Percentiles rank a stretch among this genome's conserved stretches.
These are phyloP conservation scores for Tenthredo mesomela DNA, from an alignment of 2,888 invertebrate species.

Conservation along the genomic window DNA sequence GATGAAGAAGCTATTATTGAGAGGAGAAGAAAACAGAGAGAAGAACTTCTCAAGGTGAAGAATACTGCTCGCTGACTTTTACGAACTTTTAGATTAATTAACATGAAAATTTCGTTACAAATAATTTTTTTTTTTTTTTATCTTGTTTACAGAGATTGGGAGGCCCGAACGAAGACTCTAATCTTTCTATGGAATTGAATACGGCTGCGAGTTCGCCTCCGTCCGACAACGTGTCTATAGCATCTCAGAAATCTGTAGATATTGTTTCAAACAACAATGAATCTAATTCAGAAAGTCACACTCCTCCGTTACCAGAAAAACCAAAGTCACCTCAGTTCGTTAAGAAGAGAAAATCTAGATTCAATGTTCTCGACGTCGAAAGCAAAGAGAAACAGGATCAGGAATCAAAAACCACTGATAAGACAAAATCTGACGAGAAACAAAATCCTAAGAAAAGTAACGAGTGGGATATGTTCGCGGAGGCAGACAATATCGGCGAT, in stretches of 20 bases:
- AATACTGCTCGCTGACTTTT: not conserved
- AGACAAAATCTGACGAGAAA: constrained; percentile 69
- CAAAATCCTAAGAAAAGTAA: constrained; percentile 79
- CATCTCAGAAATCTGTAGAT: constrained; percentile 67
- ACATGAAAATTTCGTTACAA: not conserved
- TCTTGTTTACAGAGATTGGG: constrained; percentile 78
- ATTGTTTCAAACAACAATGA: constrained; percentile 74
- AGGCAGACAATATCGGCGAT: constrained; percentile 91
- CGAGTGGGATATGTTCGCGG: constrained; percentile 96
- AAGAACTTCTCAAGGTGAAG: constrained; percentile 90
- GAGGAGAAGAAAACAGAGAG: constrained; percentile 90
- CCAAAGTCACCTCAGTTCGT: constrained; percentile 66
- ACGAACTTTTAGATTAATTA: not conserved
- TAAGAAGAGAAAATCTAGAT: constrained; percentile 70
- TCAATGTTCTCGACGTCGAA: constrained; percentile 61
- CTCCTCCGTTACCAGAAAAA: constrained; percentile 73
- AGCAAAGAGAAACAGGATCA: constrained; percentile 57
- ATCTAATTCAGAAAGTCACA: constrained; percentile 73
- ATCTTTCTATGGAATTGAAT: constrained; percentile 71
- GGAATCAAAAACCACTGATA: constrained; percentile 67
- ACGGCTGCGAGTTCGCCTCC: constrained; percentile 62
- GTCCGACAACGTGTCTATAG: constrained; percentile 63
- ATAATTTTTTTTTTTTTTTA: constrained; percentile 23
- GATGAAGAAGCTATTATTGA: constrained; percentile 97
- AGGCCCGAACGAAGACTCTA: constrained; percentile 81